Base-by-base conservation (phyloP, 2,113 vertebrate genomes). In the Dromiciops gliroides region DNA sequence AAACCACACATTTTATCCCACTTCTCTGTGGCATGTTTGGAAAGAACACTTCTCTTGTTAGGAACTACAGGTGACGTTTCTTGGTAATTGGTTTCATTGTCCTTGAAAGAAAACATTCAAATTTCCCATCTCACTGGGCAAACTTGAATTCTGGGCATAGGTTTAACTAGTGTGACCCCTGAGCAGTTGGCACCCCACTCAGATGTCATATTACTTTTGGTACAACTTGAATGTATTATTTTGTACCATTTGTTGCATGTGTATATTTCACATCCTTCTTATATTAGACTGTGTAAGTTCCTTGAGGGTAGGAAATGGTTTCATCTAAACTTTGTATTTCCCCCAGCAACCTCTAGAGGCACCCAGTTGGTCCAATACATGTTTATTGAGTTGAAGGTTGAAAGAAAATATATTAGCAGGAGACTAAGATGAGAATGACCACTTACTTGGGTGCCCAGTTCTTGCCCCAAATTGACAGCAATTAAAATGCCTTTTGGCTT, bases 401-500 rank as follows among this genome's bases (percentile, higher is more conserved):
- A 97, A 97, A 94, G 47, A 94, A 56, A 97, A 93, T 93, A 93
- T 31, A 93, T 26, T 93, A 90, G 48, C 75, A 94, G 89, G 60
- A 16, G 60, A 51, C 90, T 47, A 48, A 48, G 50, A 93, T 95
- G 60, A 88, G 96, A 96, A 51, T 96, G 94, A 93, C 91, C 31
- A 90, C 95, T 94, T 95, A 90, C 95, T 94, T 95, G 56, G 94
- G 60, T 49, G 93, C 93, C 25, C 7, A 22, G 60, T 1, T 92
- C 25, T 94, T 50, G 94, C 12, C 26, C 31, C 44, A 44, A 83
- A n/a, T 83, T 44, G 67, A 83, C 16, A 44, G 16, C 19, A 7
- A 95, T 97, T 50, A 93, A 60, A 95, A 91, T 92, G 83, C 96
- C 94, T 97, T 51, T 93, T 95, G 93, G 90, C 92, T 96, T 0